phyloP scores from a whole-genome alignment of 2,113 vertebrate species.

The Cromileptes altivelis region DNA sequence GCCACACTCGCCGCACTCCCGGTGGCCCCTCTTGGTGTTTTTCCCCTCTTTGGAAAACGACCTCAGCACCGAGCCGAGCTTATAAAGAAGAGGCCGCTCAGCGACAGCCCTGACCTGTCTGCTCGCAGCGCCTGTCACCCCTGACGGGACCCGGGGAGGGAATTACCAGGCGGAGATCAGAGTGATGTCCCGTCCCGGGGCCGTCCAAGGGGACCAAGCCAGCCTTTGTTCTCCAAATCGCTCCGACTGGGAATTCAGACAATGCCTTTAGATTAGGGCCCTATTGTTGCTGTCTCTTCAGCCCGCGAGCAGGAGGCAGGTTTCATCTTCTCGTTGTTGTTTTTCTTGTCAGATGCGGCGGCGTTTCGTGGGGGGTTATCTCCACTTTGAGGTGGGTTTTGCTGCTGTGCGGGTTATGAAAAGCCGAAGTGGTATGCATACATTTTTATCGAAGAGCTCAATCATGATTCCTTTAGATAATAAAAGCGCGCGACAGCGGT shows the following conservation, averaged over 20 bases:
- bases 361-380: conserved; percentile 20
- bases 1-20: neutral
- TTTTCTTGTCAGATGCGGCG: conserved; percentile 44
- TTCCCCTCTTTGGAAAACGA: neutral
- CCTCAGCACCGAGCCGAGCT: neutral
- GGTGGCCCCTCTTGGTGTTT: too few relatives aligned
- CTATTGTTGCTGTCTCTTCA: conserved; percentile 58
- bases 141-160: conserved; percentile 59
- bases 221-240: conserved; percentile 69
- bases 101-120: conserved; percentile 23
- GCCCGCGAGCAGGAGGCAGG: conserved; percentile 43
- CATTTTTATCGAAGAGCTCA: neutral
- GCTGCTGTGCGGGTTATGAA: neutral
- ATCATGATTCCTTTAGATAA: neutral
- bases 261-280: conserved; percentile 69
- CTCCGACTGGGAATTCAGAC: conserved; percentile 68
- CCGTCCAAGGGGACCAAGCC: conserved; percentile 53
- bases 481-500: neutral
- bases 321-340: conserved; percentile 39
- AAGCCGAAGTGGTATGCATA: neutral
- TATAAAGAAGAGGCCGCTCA: conserved; percentile 6
- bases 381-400: conserved; percentile 53
- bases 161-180: conserved; percentile 66
- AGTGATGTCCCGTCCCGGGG: conserved; percentile 49
- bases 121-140: conserved; percentile 46